Evolutionary conservation across 2,113 vertebrate species (phyloP).

Genomic region (Ictalurus punctatus): DNA sequence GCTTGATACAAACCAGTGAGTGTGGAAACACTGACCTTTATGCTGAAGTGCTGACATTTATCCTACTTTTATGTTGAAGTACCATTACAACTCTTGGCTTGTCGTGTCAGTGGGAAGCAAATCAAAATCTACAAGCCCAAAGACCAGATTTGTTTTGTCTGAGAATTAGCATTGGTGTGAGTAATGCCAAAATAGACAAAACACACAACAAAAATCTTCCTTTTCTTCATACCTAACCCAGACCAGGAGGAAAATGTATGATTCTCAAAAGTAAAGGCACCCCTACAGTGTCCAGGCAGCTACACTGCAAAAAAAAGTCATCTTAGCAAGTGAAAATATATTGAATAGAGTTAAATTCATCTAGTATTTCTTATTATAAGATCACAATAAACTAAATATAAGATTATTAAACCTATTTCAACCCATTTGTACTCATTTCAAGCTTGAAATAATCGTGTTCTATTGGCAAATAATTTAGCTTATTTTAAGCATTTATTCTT

Average conservation of each 20-base stretch:
- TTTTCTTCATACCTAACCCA: background rate
- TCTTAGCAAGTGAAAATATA: too few species aligned
- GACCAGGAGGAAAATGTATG: background rate
- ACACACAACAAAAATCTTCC: background rate
- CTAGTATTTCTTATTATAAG: too few species aligned
- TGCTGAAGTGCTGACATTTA: background rate
- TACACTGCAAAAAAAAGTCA: too few species aligned
- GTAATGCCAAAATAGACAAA: background rate
- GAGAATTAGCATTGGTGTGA: background rate
- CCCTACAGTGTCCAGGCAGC: background rate
- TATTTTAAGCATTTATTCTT: too few species aligned
- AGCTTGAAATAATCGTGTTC: too few species aligned
- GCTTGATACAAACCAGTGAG: slow-evolving; percentile 91
- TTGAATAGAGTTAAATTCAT: too few species aligned
- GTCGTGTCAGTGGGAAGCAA: background rate
- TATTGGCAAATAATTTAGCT: too few species aligned
- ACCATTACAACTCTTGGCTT: too few species aligned
- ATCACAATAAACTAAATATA: too few species aligned
- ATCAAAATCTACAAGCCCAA: background rate
- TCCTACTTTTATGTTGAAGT: background rate
- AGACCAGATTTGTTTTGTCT: background rate
- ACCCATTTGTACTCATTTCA: too few species aligned
- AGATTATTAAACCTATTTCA: too few species aligned
- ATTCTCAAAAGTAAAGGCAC: background rate
- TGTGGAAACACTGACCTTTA: background rate